These are phyloP conservation scores for Brotula barbata DNA, from an alignment of 2,797 vertebrate species.

Conservation along the genomic window DNA sequence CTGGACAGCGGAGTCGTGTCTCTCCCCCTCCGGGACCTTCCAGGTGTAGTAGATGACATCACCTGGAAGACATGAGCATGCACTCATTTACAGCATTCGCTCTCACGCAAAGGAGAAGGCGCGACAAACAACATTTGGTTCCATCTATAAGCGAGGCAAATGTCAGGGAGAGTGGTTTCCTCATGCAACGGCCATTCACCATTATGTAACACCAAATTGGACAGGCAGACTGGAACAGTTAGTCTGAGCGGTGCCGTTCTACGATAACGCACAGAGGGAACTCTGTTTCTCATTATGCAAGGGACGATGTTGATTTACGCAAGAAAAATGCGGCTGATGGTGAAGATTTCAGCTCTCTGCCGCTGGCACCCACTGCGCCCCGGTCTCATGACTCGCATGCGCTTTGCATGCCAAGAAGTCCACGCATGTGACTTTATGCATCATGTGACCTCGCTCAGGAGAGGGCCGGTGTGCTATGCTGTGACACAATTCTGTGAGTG, in stretches of 20 bases:
- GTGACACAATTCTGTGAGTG: constrained; percentile 14
- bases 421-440: background rate
- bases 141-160: too few species aligned
- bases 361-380: background rate
- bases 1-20: constrained; percentile 69
- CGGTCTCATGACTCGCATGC: constrained; percentile 26
- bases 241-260: too few species aligned
- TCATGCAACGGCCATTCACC: too few species aligned
- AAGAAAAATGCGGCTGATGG: background rate
- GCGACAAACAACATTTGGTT: background rate
- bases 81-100: background rate
- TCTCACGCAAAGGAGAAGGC: background rate
- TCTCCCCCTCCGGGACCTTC: constrained; percentile 71
- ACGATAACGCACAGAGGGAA: too few species aligned
- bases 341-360: background rate
- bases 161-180: too few species aligned
- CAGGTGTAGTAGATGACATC: constrained; percentile 64
- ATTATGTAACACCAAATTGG: constrained; percentile 8
- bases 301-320: background rate
- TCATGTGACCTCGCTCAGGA: too few species aligned
- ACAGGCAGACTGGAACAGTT: background rate
- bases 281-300: background rate
- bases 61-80: constrained; percentile 38
- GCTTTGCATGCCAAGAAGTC: constrained; percentile 2
- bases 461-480: background rate